These are phyloP conservation scores for Coremacera marginata DNA, from an alignment of 2,888 invertebrate genomes.

Conservation along the genomic window DNA sequence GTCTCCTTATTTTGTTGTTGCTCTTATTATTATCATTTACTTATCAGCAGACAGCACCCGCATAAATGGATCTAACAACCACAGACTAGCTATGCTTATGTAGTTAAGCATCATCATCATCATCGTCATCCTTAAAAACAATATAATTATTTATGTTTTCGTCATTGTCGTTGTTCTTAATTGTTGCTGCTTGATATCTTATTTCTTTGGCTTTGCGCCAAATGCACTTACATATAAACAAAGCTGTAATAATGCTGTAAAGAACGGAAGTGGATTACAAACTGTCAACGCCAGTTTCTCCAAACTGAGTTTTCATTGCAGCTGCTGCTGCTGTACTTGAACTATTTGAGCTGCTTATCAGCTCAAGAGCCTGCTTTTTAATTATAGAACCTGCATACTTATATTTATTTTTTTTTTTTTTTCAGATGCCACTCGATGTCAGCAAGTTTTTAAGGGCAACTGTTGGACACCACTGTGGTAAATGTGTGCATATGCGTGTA, in stretches of 20 bases:
- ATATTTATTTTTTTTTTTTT: too few relatives aligned
- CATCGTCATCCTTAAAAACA: background rate
- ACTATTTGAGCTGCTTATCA: slow-evolving; percentile 1
- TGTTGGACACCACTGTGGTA: background rate
- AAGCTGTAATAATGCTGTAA: background rate
- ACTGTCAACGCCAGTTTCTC: background rate
- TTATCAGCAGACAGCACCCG: slow-evolving; percentile 13
- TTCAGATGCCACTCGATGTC: background rate
- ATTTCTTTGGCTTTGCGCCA: background rate
- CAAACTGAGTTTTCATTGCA: background rate
- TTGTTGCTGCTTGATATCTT: slow-evolving; percentile 4
- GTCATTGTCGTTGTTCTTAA: slow-evolving; percentile 6
- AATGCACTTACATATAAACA: background rate
- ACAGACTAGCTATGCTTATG: background rate
- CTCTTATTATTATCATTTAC: background rate
- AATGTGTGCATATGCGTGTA: background rate
- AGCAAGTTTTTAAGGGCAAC: background rate
- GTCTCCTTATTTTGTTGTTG: background rate
- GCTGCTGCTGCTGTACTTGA: background rate
- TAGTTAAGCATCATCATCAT: background rate
- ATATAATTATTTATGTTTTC: background rate
- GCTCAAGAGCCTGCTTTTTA: slow-evolving; percentile 9
- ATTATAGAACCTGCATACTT: slow-evolving; percentile 22
- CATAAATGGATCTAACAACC: background rate
- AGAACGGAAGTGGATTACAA: slow-evolving; percentile 2